Base-by-base conservation (phyloP, 1,140 invertebrate species). In the Trachymyrmex cornetzi region DNA sequence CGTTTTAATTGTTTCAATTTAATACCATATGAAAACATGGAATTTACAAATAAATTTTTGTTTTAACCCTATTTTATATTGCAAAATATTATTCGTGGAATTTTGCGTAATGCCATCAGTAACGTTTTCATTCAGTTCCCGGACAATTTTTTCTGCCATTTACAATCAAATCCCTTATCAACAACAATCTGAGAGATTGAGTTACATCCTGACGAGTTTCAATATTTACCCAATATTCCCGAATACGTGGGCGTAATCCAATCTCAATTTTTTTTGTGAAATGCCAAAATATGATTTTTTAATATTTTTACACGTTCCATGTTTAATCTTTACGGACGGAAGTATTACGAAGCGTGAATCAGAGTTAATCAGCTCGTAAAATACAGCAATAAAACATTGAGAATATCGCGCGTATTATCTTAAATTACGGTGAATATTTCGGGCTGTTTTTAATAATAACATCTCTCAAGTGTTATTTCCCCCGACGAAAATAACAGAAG, bases 391-490 rank as follows among this genome's bases (percentile, higher is more conserved):
- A 30, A 34, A 67, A 67, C 30, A 14, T 48, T 64, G 12, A n/a
- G n/a, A 64, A 50, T 64, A 50, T 44, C 4, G 77, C 14, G 63
- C 48, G 30, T 69, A 67, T 71, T 71, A 57, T 57, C n/a, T 55
- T 38, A 24, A 27, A 81, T 71, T 34, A 66, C 12, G 3, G 5
- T 34, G 44, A 19, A 66, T 77, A 53, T 71, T 55, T 50, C 61
- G 9, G 22, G 22, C 64, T 81, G 64, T 81, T 81, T 81, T 81
- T 81, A 81, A 81, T 71, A 81, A 71, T 81, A 81, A 57, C 50
- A 81, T 71, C 14, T 27, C 57, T 38, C 7, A 48, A 80, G 27
- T 69, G 7, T 38, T 14, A 5, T 5, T n/a, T 44, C 34, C 16
- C 24, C 14, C 22, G 48, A 27, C 11, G 30, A 44, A 48, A 81